phyloP scores from a whole-genome alignment of 2,888 invertebrate species.

The Diogma glabrata region DNA sequence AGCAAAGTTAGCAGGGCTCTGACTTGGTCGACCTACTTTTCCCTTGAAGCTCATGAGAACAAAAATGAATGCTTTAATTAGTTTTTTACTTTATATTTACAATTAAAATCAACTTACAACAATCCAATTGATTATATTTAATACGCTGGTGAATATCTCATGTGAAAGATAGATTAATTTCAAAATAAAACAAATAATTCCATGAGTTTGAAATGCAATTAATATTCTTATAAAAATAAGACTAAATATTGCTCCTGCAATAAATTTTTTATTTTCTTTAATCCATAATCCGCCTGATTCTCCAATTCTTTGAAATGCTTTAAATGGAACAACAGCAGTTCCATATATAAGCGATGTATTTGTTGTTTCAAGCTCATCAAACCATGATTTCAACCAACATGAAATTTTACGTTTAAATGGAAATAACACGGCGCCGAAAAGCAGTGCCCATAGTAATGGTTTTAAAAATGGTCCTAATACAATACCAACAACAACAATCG shows the following conservation, averaged over 20 bases:
- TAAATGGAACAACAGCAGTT: constrained; percentile 54
- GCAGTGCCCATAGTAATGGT: constrained; percentile 88
- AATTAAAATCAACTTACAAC: constrained; percentile 13
- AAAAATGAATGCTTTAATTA: no score
- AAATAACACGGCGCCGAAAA: constrained; percentile 95
- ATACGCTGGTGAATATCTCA: constrained; percentile 25
- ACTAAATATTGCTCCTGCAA: constrained; percentile 30
- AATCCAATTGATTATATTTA: constrained; percentile 11
- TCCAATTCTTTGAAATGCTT: constrained; percentile 61
- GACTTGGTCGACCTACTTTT: no score
- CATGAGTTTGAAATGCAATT: constrained; percentile 48
- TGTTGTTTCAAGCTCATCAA: constrained; percentile 52
- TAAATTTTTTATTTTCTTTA: constrained; percentile 50
- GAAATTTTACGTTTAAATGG: constrained; percentile 82
- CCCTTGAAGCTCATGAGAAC: no score
- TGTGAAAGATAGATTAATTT: constrained; percentile 31
- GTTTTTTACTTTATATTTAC: no score
- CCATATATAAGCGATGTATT: constrained; percentile 53
- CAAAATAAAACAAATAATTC: constrained; percentile 44
- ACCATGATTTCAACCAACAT: constrained; percentile 66
- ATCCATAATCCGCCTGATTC: constrained; percentile 62
- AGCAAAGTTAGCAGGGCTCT: no score
- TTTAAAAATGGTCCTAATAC: constrained; percentile 86
- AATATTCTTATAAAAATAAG: constrained; percentile 27
- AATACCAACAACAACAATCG: constrained; percentile 56